These are phyloP conservation scores for Cynopterus sphinx DNA, from an alignment of 2,797 vertebrate species.

Conservation along the genomic window DNA sequence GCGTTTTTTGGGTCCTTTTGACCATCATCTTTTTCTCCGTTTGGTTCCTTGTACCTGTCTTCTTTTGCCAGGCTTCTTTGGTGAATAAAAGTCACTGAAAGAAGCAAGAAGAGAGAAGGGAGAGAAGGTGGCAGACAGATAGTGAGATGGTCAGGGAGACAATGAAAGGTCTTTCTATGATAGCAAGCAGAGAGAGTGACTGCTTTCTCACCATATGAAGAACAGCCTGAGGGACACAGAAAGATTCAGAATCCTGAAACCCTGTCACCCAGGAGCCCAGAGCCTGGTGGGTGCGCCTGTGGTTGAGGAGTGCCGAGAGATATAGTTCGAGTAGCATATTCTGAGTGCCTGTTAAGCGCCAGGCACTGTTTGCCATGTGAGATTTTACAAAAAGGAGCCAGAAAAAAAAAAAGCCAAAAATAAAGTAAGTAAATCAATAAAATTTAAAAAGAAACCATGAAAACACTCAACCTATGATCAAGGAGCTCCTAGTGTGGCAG, in stretches of 20 bases:
- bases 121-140: not conserved
- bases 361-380: not conserved
- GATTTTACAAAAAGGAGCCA: not conserved
- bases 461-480: not conserved
- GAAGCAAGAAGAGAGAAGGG: not conserved
- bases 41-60: not conserved
- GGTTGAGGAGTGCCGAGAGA: not conserved
- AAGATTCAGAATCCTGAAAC: not conserved
- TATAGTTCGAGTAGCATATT: not conserved
- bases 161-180: not conserved
- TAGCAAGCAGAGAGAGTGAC: not conserved
- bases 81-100: not conserved
- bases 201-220: not conserved
- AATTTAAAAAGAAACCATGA: not conserved
- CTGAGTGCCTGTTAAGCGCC: not conserved
- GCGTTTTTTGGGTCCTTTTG: not conserved
- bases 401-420: not conserved
- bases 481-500: not conserved
- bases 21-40: not conserved
- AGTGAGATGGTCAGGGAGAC: not conserved
- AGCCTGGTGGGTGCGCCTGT: not conserved
- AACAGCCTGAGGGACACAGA: fast-evolving
- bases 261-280: not conserved
- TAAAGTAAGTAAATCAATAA: too few relatives aligned
- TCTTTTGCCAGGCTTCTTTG: not conserved